A percentile compares a stretch with the other conserved stretches of the same genome.
phyloP scores from a whole-genome alignment of 2,113 vertebrate genomes.

The Danio rerio region DNA sequence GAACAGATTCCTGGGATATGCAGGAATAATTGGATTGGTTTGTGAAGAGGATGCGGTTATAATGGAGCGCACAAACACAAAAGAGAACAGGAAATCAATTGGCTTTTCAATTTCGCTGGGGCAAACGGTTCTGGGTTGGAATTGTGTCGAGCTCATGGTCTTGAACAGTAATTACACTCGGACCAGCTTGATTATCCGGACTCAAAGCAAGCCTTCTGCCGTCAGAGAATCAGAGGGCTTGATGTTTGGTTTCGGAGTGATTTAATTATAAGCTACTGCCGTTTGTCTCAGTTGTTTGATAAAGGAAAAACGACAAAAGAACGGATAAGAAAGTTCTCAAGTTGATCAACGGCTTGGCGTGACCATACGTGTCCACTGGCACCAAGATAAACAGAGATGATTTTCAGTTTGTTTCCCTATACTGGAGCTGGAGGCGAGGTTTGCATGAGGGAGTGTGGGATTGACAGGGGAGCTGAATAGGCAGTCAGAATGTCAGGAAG shows the following conservation, averaged over 20 bases:
- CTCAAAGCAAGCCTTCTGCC: not conserved
- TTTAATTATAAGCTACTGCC: slow-evolving; percentile 13
- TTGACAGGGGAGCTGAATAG: not conserved
- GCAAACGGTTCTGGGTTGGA: not conserved
- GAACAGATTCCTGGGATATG: not conserved
- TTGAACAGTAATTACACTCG: slow-evolving; percentile 18
- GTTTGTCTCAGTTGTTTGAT: slow-evolving; percentile 18
- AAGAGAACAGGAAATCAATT: slow-evolving; percentile 39
- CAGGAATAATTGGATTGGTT: slow-evolving; percentile 42
- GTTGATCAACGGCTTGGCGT: slow-evolving; percentile 7
- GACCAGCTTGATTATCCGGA: slow-evolving; percentile 22
- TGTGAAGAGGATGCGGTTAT: slow-evolving; percentile 18
- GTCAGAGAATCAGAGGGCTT: not conserved
- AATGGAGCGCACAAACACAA: slow-evolving; percentile 44
- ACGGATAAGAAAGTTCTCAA: not conserved
- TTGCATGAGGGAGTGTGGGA: slow-evolving; percentile 1
- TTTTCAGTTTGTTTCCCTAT: not conserved
- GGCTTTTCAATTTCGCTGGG: slow-evolving; percentile 44
- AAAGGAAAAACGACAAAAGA: not conserved
- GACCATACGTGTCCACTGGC: not conserved
- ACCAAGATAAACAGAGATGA: not conserved
- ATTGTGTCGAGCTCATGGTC: slow-evolving; percentile 24
- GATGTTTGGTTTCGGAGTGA: not conserved
- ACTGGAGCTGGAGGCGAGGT: not conserved
- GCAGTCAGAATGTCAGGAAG: not conserved